These are phyloP conservation scores for Empidonax traillii DNA, from an alignment of 2,113 vertebrate species.

Conservation along the genomic window DNA sequence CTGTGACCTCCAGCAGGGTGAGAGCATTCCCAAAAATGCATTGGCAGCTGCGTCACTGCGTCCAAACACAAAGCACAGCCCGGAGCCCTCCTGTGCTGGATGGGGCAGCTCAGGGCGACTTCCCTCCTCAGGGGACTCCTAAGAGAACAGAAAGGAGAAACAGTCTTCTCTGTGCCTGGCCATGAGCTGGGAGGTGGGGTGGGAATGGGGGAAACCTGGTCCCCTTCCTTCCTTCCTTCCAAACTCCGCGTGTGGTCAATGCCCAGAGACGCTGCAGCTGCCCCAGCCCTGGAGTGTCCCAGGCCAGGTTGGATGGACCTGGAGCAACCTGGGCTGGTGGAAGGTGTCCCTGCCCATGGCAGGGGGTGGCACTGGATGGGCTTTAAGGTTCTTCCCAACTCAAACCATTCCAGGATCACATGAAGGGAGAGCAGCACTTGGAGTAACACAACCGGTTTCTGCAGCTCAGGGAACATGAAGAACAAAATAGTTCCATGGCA, in stretches of 20 bases:
- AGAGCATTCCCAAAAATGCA: neutral
- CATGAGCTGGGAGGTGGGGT: neutral
- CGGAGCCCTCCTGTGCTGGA: accelerated
- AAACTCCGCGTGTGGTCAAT: neutral
- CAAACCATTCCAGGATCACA: neutral
- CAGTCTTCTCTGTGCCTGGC: no score
- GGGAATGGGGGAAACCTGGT: neutral
- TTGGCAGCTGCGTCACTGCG: neutral
- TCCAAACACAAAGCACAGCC: neutral
- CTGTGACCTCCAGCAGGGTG: neutral
- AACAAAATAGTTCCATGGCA: accelerated
- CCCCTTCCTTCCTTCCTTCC: neutral
- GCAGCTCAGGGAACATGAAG: neutral
- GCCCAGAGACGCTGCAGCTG: neutral
- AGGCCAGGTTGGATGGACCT: neutral
- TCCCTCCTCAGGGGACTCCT: neutral
- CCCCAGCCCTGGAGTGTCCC: neutral
- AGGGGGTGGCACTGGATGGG: neutral
- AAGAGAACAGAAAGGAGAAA: neutral
- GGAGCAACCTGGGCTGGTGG: neutral
- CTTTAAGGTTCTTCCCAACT: neutral
- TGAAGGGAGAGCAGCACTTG: neutral
- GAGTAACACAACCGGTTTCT: accelerated
- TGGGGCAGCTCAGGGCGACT: accelerated
- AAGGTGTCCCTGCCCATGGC: neutral